These are phyloP conservation scores for Ptychodera flava DNA, from an alignment of 35 echinoderm and acorn worm genomes.

Conservation along the genomic window DNA sequence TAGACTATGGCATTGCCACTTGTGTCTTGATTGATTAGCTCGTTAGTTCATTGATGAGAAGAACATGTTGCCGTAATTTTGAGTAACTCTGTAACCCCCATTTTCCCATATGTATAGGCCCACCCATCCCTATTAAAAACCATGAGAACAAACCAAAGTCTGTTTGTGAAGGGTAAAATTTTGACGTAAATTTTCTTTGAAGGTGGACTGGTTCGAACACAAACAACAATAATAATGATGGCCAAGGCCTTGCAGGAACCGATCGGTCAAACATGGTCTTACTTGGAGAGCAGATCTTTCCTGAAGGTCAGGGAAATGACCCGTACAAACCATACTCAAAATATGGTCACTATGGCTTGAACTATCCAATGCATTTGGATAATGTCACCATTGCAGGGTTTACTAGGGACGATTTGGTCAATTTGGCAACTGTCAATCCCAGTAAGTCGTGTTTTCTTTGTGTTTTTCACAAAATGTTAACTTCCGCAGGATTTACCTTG, in stretches of 20 bases:
- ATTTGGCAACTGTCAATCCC: slow-evolving; percentile 59
- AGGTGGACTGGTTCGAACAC: slow-evolving; percentile 98
- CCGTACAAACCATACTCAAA: slow-evolving; percentile 76
- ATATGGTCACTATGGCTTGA: slow-evolving; percentile 77
- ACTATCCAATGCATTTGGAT: slow-evolving; percentile 57
- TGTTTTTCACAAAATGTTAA: too few relatives aligned
- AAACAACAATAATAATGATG: slow-evolving; percentile 95
- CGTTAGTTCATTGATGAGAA: too few relatives aligned
- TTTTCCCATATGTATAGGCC: too few relatives aligned
- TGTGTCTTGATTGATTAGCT: too few relatives aligned
- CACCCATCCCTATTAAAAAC: too few relatives aligned
- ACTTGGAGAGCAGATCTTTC: slow-evolving; percentile 42
- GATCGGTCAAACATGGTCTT: slow-evolving; percentile 79
- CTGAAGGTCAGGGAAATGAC: slow-evolving; percentile 36
- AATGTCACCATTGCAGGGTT: slow-evolving; percentile 72
- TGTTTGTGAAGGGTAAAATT: too few relatives aligned
- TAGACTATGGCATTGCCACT: too few relatives aligned
- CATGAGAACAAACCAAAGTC: too few relatives aligned
- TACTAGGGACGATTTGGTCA: slow-evolving; percentile 34
- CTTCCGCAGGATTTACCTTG: too few relatives aligned
- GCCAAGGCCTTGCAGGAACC: slow-evolving; percentile 84
- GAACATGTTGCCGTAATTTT: too few relatives aligned
- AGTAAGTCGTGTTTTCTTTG: slow-evolving; percentile 25
- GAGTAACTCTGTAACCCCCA: too few relatives aligned
- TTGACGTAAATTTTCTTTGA: too few relatives aligned